Evolutionary conservation across 2,888 invertebrate genomes (phyloP).

Genomic region (Diplolepis rosae): DNA sequence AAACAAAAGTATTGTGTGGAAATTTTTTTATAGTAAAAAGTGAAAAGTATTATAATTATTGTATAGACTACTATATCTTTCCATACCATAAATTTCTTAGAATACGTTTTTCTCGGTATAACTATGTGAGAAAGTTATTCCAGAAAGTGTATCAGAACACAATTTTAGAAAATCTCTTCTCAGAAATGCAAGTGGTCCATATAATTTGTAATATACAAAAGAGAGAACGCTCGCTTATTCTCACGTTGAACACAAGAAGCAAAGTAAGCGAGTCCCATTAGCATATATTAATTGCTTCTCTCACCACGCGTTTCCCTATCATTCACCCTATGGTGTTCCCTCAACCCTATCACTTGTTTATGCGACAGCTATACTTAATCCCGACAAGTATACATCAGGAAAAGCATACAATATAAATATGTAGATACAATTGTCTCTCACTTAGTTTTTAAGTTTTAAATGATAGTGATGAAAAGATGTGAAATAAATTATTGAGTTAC

Average conservation of each 20-base stretch:
- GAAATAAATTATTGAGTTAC: too few relatives aligned
- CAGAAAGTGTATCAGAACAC: too few relatives aligned
- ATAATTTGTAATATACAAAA: not conserved
- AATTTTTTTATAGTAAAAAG: too few relatives aligned
- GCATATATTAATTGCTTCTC: constrained; percentile 64
- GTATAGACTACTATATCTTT: too few relatives aligned
- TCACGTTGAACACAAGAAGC: constrained; percentile 36
- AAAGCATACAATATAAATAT: constrained; percentile 22
- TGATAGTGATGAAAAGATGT: constrained; percentile 31
- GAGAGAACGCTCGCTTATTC: constrained; percentile 10
- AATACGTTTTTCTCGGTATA: too few relatives aligned
- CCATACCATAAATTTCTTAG: too few relatives aligned
- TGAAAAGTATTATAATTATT: too few relatives aligned
- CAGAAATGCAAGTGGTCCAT: not conserved
- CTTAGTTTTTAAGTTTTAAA: constrained; percentile 52
- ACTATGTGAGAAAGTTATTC: too few relatives aligned
- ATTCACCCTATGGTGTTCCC: constrained; percentile 40
- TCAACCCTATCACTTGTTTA: constrained; percentile 29
- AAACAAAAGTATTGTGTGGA: too few relatives aligned
- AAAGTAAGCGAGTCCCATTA: constrained; percentile 46
- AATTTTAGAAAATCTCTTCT: too few relatives aligned
- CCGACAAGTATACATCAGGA: constrained; percentile 23
- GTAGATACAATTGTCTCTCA: constrained; percentile 31
- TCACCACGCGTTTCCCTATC: constrained; percentile 37
- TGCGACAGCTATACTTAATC: constrained; percentile 45